Evolutionary conservation across 2,797 vertebrate species (phyloP).

Genomic region (Poecilia wingei): DNA sequence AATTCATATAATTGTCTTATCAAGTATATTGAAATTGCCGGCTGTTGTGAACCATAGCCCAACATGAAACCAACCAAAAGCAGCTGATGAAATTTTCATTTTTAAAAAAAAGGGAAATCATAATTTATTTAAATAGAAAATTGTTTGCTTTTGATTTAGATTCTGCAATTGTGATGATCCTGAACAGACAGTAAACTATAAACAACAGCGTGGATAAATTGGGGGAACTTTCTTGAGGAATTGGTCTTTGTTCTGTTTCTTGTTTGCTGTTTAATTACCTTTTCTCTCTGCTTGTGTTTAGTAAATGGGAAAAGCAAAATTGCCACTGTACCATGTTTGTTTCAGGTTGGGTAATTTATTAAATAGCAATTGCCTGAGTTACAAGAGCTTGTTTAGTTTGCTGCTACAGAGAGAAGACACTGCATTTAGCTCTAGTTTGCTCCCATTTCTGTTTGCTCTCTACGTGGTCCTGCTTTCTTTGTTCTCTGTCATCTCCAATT

Average conservation of each 20-base stretch:
- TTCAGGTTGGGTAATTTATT: slow-evolving; percentile 57
- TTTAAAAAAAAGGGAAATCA: not conserved
- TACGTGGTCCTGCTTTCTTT: slow-evolving; percentile 35
- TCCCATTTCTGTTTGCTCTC: slow-evolving; percentile 29
- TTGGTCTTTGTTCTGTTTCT: slow-evolving; percentile 50
- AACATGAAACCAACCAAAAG: slow-evolving; percentile 1
- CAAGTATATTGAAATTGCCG: slow-evolving; percentile 9
- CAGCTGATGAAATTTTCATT: not conserved
- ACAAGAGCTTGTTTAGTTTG: slow-evolving; percentile 54
- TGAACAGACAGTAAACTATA: slow-evolving; percentile 7
- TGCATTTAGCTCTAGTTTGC: slow-evolving; percentile 40
- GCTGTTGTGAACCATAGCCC: not conserved
- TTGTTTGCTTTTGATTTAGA: slow-evolving; percentile 12
- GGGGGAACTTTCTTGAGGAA: slow-evolving; percentile 29
- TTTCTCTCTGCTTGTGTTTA: slow-evolving; percentile 36
- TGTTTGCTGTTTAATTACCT: slow-evolving; percentile 61
- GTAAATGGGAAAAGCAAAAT: slow-evolving; percentile 31
- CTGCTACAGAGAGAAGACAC: slow-evolving; percentile 36
- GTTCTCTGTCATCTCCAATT: slow-evolving; percentile 33
- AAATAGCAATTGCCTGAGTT: slow-evolving; percentile 43
- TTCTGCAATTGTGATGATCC: slow-evolving; percentile 3
- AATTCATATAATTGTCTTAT: slow-evolving; percentile 20
- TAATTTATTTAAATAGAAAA: not conserved
- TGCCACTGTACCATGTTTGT: slow-evolving; percentile 52
- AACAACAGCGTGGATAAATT: slow-evolving; percentile 23